A percentile compares a stretch with the other conserved stretches of the same genome.
Conservation (phyloP, 1,140 invertebrate genomes). For the Lasioglossum albipes region DNA sequence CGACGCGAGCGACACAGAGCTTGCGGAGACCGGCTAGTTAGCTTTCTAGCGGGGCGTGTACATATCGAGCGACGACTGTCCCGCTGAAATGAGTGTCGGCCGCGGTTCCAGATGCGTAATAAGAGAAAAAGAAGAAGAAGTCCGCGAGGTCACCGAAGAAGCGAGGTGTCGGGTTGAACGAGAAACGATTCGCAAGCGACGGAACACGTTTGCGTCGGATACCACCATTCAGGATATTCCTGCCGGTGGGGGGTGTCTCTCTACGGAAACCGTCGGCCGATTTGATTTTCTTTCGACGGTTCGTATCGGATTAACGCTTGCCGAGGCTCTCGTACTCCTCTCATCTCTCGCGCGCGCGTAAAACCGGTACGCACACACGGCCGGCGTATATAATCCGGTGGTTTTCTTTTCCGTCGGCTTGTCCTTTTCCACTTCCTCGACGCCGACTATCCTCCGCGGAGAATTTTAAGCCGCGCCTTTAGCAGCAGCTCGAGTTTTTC, state of each 20-base stretch:
- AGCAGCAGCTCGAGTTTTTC: slow-evolving; percentile 61
- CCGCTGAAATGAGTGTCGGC: no score
- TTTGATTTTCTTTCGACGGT: slow-evolving; percentile 12
- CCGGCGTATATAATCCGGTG: slow-evolving; percentile 10
- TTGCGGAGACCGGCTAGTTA: no score
- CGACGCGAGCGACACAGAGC: no score
- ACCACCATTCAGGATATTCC: background rate
- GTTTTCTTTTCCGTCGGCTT: slow-evolving; percentile 18
- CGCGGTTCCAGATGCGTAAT: background rate
- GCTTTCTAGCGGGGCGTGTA: no score
- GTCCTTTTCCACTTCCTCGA: slow-evolving; percentile 23
- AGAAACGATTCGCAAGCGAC: background rate
- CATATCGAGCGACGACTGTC: no score
- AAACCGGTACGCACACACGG: slow-evolving; percentile 33
- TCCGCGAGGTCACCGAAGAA: background rate
- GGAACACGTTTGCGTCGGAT: background rate
- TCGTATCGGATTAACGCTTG: background rate
- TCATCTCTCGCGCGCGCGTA: background rate
- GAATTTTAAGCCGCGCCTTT: slow-evolving; percentile 58
- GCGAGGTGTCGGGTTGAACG: background rate
- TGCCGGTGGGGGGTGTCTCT: no score
- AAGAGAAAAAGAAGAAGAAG: background rate
- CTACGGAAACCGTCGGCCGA: background rate
- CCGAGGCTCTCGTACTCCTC: no score
- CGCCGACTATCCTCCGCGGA: slow-evolving; percentile 38